These are phyloP conservation scores for Nasonovia ribisnigri DNA, from an alignment of 2,888 invertebrate genomes.

Conservation along the genomic window DNA sequence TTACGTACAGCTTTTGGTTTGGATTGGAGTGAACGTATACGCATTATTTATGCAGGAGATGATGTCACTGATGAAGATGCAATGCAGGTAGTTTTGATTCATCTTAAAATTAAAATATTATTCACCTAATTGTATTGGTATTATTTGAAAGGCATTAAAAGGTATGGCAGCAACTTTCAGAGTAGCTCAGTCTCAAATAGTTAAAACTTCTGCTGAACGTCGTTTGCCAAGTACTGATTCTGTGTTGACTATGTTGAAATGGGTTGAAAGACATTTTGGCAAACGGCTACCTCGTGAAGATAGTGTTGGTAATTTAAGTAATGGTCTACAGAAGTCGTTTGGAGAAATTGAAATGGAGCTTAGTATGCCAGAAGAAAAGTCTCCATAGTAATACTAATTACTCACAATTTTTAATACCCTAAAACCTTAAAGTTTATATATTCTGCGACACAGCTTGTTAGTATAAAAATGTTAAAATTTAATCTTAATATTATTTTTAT, in stretches of 20 bases:
- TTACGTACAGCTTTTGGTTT: slow-evolving; percentile 89
- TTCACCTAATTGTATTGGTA: not conserved
- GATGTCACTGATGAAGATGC: slow-evolving; percentile 92
- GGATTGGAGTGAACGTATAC: slow-evolving; percentile 90
- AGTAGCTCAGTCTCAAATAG: slow-evolving; percentile 86
- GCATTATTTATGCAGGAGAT: slow-evolving; percentile 91
- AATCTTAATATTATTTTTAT: not conserved
- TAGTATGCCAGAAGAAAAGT: slow-evolving; percentile 50
- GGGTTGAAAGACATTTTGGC: slow-evolving; percentile 61
- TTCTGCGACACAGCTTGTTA: not conserved
- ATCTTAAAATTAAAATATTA: not conserved
- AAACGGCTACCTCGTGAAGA: slow-evolving; percentile 66
- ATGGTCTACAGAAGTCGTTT: slow-evolving; percentile 57
- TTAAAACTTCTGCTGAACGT: slow-evolving; percentile 87
- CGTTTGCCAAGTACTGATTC: slow-evolving; percentile 90
- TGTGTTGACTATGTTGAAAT: slow-evolving; percentile 74
- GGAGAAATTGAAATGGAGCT: slow-evolving; percentile 65
- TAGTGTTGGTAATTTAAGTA: slow-evolving; percentile 44
- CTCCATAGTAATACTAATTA: not conserved
- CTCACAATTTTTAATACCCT: not conserved
- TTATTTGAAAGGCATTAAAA: slow-evolving; percentile 79
- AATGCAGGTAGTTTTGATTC: slow-evolving; percentile 77
- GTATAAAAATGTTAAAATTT: not conserved
- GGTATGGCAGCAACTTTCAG: slow-evolving; percentile 95
- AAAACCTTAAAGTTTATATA: not conserved